Evolutionary conservation across 2,888 invertebrate species (phyloP).

Genomic region (Gymnosoma rotundatum): DNA sequence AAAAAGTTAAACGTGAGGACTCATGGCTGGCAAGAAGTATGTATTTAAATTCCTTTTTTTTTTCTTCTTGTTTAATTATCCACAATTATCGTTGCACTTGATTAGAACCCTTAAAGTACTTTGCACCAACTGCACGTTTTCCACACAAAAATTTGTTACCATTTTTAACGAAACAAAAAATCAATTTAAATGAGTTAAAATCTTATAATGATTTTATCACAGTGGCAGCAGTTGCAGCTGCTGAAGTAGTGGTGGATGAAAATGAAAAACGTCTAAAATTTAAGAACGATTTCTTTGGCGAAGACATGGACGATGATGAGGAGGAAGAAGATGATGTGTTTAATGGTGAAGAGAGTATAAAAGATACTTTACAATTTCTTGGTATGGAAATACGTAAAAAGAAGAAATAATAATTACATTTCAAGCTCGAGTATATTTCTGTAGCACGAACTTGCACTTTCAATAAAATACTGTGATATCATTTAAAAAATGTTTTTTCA

Average conservation of each 20-base stretch:
- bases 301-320: slow-evolving; percentile 71
- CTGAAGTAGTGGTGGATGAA: slow-evolving; percentile 73
- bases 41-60: slow-evolving; percentile 33
- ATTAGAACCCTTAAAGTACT: slow-evolving; percentile 21
- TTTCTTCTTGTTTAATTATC: background rate
- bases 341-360: slow-evolving; percentile 67
- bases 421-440: background rate
- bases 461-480: background rate
- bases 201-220: slow-evolving; percentile 59
- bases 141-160: slow-evolving; percentile 1
- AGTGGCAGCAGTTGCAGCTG: slow-evolving; percentile 74
- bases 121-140: slow-evolving; percentile 40
- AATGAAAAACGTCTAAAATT: slow-evolving; percentile 64
- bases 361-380: slow-evolving; percentile 67
- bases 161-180: slow-evolving; percentile 24
- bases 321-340: slow-evolving; percentile 71
- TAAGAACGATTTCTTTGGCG: slow-evolving; percentile 58
- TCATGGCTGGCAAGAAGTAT: slow-evolving; percentile 80
- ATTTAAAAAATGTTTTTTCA: background rate
- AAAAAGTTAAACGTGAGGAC: slow-evolving; percentile 82
- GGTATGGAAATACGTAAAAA: slow-evolving; percentile 67
- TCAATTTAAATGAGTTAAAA: slow-evolving; percentile 41
- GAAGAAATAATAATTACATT: slow-evolving; percentile 51
- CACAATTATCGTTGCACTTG: slow-evolving; percentile 27
- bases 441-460: background rate